A percentile compares a stretch with the other conserved stretches of the same genome.
These are phyloP conservation scores for Pycnonotus jocosus DNA, from an alignment of 2,113 vertebrate species.

Conservation along the genomic window DNA sequence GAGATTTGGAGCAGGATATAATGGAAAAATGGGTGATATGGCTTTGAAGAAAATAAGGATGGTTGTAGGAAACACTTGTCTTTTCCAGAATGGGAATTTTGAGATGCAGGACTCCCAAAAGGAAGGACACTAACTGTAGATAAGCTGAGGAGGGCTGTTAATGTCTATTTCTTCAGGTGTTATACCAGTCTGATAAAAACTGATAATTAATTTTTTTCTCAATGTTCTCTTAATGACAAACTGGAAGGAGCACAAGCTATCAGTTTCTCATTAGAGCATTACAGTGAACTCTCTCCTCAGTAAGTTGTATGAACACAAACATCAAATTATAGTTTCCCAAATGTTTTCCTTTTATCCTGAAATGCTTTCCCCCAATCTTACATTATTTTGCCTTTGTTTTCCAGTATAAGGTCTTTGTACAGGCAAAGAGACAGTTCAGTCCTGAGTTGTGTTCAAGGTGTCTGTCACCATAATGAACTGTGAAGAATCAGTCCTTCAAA, in stretches of 20 bases:
- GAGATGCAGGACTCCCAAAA: not conserved
- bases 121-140: not conserved
- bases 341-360: not conserved
- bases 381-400: not conserved
- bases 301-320: not conserved
- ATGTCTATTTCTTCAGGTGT: not conserved
- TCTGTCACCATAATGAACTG: not conserved
- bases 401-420: not conserved
- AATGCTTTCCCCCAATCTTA: not conserved
- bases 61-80: not conserved
- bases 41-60: not conserved
- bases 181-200: not conserved
- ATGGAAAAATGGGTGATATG: not conserved
- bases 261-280: not conserved
- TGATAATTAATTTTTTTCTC: not conserved
- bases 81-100: not conserved
- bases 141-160: not conserved
- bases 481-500: not conserved
- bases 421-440: not conserved
- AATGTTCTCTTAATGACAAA: not conserved
- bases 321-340: not conserved
- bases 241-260: not conserved
- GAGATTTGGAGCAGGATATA: not conserved
- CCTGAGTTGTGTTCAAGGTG: not conserved
- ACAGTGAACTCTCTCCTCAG: not conserved